Base-by-base conservation (phyloP, 2,113 vertebrate genomes). In the Nibea coibor region DNA sequence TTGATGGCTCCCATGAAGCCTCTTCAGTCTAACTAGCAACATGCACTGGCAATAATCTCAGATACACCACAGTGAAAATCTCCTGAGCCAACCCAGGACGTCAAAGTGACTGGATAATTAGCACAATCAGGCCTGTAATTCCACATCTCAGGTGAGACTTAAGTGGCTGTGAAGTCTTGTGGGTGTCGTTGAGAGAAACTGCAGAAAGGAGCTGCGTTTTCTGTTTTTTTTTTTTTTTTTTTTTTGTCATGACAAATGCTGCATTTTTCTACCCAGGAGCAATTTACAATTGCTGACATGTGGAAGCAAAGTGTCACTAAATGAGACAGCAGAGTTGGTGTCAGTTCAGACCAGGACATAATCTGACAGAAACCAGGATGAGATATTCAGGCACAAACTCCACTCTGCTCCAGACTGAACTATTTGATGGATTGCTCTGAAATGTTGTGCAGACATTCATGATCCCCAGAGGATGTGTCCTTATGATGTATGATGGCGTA, bases 71-170 rank as follows among this genome's bases (percentile, higher is more conserved):
- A 54, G 0, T 71, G 58, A 69, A 76, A 79, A 42, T 74, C 78
- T 87, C 79, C 70, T 22, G 73, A 81, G 82, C 66, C 75, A 39
- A 84, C 80, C 75, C 76, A 58, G 72, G 75, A 75, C 20, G 35
- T 54, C 54, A 78, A 71, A 87, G 78, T 65, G 58, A 76, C 78
- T 80, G 72, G 42, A 71, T 92, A 87, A 90, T 89, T 88, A 89
- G 87, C 77, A 84, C 87, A 82, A 68, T 85, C 76, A 87, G 69
- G 81, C 65, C 59, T 78, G 9, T 81, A 82, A 86, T 87, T 86
- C 73, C 57, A 68, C 69, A 48, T 84, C 67, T 90, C 73, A 54
- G 58, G 83, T 73, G 80, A 86, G 80, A 80, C 76, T 54, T 84
- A 77, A 78, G 76, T 70, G 64, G 59, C 58, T 73, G 78, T 58